Evolutionary conservation across 2,797 vertebrate genomes (phyloP).

Genomic region (Prionace glauca): DNA sequence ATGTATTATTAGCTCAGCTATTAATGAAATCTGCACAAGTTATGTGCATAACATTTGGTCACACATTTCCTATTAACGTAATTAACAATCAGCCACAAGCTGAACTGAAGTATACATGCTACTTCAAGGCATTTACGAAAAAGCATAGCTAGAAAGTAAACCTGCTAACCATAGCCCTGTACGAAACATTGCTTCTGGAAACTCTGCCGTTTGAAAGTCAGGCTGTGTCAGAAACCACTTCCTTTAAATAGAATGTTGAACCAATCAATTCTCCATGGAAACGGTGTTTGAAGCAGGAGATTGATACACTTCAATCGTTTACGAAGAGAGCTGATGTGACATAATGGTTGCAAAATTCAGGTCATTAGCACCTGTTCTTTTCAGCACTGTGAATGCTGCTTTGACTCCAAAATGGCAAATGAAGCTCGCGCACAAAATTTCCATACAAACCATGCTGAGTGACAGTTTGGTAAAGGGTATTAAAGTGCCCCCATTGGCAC

Average conservation of each 20-base stretch:
- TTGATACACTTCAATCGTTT: neutral
- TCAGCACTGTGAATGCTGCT: neutral
- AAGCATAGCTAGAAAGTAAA: neutral
- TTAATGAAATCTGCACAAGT: neutral
- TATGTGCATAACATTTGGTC: neutral
- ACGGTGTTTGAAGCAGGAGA: neutral
- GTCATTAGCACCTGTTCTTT: neutral
- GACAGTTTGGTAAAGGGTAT: neutral
- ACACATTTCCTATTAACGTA: neutral
- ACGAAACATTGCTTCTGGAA: neutral
- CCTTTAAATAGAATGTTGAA: neutral
- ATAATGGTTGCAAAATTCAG: neutral
- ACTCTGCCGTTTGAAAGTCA: neutral
- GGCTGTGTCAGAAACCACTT: neutral
- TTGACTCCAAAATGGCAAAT: neutral
- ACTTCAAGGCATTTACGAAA: neutral
- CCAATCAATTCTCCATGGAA: neutral
- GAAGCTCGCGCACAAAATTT: neutral
- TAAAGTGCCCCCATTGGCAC: neutral
- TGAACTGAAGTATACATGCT: too few relatives aligned
- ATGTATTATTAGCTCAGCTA: neutral
- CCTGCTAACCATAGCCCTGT: neutral
- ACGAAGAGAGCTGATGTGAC: neutral
- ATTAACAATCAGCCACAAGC: neutral
- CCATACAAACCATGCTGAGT: too few relatives aligned